These are phyloP conservation scores for Globia sparganii DNA, from an alignment of 2,888 invertebrate genomes.

Conservation along the genomic window DNA sequence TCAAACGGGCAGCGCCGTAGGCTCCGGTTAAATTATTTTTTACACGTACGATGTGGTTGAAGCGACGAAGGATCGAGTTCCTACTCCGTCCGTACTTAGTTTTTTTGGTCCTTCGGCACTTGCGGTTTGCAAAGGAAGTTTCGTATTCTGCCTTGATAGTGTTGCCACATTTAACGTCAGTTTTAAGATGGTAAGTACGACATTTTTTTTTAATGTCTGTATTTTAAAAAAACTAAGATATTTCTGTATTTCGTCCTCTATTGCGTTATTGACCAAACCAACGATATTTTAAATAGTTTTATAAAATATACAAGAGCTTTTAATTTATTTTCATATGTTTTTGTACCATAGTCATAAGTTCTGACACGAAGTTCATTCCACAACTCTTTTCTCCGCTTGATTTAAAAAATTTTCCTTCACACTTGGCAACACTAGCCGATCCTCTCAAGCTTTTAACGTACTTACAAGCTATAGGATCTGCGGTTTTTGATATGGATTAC, in stretches of 20 bases:
- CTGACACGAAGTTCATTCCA: background rate
- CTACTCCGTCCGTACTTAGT: constrained; percentile 72
- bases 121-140: constrained; percentile 86
- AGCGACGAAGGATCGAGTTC: constrained; percentile 80
- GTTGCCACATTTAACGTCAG: constrained; percentile 50
- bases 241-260: background rate
- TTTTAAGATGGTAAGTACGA: background rate
- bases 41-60: constrained; percentile 75
- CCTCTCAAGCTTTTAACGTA: constrained; percentile 70
- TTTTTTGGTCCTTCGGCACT: constrained; percentile 73
- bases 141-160: constrained; percentile 70
- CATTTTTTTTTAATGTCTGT: background rate
- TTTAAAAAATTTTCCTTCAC: background rate
- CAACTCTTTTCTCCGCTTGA: background rate
- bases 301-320: background rate
- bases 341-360: background rate
- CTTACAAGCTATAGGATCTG: constrained; percentile 74
- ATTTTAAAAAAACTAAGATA: background rate
- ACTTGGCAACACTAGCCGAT: constrained; percentile 57
- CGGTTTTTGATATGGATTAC: constrained; percentile 83
- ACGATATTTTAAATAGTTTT: background rate
- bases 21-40: constrained; percentile 57
- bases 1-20: constrained; percentile 25
- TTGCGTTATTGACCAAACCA: background rate
- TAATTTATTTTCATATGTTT: background rate